A percentile compares a stretch with the other conserved stretches of the same genome.
Conservation (phyloP, 1,140 invertebrate species). For the Drosophila mayri region DNA sequence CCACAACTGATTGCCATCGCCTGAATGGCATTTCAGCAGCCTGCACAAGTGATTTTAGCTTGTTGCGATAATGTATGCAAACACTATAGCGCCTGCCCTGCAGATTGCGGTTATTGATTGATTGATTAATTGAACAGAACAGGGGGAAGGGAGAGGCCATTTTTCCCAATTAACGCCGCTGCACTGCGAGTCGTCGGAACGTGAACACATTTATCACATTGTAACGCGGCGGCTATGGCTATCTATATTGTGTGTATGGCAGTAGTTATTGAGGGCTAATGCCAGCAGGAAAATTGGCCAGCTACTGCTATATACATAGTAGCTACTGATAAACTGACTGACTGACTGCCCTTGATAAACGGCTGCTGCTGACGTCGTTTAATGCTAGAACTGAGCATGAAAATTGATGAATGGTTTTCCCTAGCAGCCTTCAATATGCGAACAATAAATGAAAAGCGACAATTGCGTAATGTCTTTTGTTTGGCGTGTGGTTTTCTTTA, state of each 20-base stretch:
- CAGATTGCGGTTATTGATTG: constrained; percentile 39
- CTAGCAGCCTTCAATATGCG: constrained; percentile 12
- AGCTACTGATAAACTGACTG: constrained; percentile 58
- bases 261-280: constrained; percentile 62
- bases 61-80: constrained; percentile 52
- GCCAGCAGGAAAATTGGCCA: constrained; percentile 47
- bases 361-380: constrained; percentile 39
- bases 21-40: constrained; percentile 12
- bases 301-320: constrained; percentile 32
- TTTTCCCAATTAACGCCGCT: constrained; percentile 49
- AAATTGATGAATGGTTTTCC: constrained; percentile 63
- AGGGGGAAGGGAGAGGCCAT: constrained; percentile 6
- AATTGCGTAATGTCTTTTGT: constrained; percentile 23
- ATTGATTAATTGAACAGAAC: constrained; percentile 54
- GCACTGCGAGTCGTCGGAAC: constrained; percentile 18
- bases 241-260: constrained; percentile 53
- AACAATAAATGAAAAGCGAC: constrained; percentile 25
- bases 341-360: constrained; percentile 36
- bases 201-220: constrained; percentile 56
- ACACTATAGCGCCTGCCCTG: constrained; percentile 42
- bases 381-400: background rate
- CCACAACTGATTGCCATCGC: constrained; percentile 1
- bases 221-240: constrained; percentile 45
- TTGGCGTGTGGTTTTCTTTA: background rate
- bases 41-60: constrained; percentile 33